Percentiles rank a stretch among this genome's conserved stretches.
Evolutionary conservation across 2,113 vertebrate genomes (phyloP).

Genomic region (Octodon degus): DNA sequence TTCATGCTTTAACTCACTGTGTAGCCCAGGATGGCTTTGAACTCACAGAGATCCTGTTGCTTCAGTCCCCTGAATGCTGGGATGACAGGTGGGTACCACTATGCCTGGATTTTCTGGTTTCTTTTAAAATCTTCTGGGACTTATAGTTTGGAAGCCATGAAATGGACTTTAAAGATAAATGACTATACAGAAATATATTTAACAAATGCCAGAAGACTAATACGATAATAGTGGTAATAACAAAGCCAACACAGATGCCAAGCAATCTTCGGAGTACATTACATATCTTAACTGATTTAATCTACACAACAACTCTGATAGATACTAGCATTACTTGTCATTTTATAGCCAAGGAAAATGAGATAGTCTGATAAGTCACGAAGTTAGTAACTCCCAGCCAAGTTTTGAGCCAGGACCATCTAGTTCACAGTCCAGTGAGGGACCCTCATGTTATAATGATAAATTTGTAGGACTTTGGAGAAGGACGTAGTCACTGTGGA

Average conservation of each 20-base stretch:
- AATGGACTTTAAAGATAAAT: conserved; percentile 37
- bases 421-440: background rate
- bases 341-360: background rate
- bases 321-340: background rate
- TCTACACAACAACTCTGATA: background rate
- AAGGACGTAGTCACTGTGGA: background rate
- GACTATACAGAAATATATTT: conserved; percentile 33
- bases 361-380: background rate
- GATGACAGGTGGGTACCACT: background rate
- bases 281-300: background rate
- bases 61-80: background rate
- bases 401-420: background rate
- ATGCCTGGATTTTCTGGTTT: background rate
- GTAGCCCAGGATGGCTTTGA: background rate
- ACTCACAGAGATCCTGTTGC: background rate
- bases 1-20: background rate
- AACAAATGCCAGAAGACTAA: conserved; percentile 46
- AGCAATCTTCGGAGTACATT: background rate
- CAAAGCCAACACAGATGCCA: background rate
- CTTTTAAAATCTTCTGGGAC: background rate
- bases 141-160: conserved; percentile 50
- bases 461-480: background rate
- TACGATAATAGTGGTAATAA: conserved; percentile 19
- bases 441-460: background rate
- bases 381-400: background rate